Evolutionary conservation across 64 coral and sea anemone genomes (phyloP), one percentile per base, ranked within the genome.

Genomic region (Montipora efflorescens): DNA sequence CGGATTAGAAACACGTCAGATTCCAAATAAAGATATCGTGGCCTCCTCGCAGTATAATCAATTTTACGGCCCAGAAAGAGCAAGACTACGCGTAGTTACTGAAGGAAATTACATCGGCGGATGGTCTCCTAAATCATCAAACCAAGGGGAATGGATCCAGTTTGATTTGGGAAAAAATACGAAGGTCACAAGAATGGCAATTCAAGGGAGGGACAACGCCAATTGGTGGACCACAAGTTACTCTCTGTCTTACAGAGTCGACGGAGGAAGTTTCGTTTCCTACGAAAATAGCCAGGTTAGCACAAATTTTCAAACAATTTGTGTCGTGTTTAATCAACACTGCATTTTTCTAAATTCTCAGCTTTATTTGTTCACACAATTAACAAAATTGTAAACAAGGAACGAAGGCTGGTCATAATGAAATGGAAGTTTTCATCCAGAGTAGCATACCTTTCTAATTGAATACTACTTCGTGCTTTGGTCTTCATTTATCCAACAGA

Each of bases 191-290:
- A 66, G 80, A 5, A 67, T 83, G 12, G 80, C 80, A 14, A 44
- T 66, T 45, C 80, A 83, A 59, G 80, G 80, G 15, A 61, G 80
- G 15, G 80, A 83, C 80, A 83, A 83, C 14, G 80, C 58, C 2
- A 2, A 83, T 28, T 83, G 80, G 80, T 83, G 80, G 80, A 83
- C 59, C 12, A 83, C 80, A 12, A 83, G 80, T 13, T 83, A 66
- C 59, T 46, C 58, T 8, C 14, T 83, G 7, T 83, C 80, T 59
- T 83, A 16, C 28, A 83, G 59, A 46, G 25, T 83, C 28, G 14
- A 83, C 47, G 80, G 80, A 59, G 80, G 80, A 45, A 83, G 58
- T 59, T 83, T 46, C 16, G 59, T 67, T 15, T 1, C 23, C 5
- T 83, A 83, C 59, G 36, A 67, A 13, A 83, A 83, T 47, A 59